phyloP scores from a whole-genome alignment of 1,140 invertebrate species.

The Drosophila triauraria region DNA sequence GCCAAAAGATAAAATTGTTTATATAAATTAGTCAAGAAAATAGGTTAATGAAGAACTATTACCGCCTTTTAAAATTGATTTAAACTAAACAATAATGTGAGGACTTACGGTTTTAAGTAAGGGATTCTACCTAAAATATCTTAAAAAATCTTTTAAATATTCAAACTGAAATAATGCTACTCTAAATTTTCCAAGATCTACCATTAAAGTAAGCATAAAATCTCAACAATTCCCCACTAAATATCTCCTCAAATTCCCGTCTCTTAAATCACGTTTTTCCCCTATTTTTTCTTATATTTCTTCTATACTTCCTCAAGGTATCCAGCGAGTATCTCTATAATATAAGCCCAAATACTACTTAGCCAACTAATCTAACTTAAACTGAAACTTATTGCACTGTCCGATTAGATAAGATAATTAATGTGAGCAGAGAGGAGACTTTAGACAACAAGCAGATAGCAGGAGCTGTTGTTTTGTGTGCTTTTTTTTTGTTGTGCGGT shows the following conservation, averaged over 20 bases:
- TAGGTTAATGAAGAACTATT: too few relatives aligned
- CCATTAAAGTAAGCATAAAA: neutral
- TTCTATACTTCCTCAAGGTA: constrained; percentile 11
- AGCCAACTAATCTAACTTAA: constrained; percentile 50
- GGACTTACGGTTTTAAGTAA: too few relatives aligned
- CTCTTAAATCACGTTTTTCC: neutral
- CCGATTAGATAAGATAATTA: constrained; percentile 55
- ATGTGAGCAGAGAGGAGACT: constrained; percentile 30
- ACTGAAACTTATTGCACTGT: constrained; percentile 48
- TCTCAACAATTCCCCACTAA: neutral
- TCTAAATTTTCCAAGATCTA: too few relatives aligned
- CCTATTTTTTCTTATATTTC: neutral
- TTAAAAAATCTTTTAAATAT: neutral
- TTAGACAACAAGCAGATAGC: constrained; percentile 51
- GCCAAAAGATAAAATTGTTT: too few relatives aligned
- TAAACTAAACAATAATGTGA: neutral
- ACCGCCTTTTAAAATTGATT: too few relatives aligned
- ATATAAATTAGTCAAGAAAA: too few relatives aligned
- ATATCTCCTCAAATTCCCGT: neutral
- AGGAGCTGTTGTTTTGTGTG: constrained; percentile 7
- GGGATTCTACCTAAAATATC: neutral
- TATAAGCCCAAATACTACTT: constrained; percentile 17
- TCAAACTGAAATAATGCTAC: neutral
- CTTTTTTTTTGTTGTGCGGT: constrained; percentile 9
- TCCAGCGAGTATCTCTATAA: constrained; percentile 18